Evolutionary conservation across 2,113 vertebrate genomes (phyloP).

Genomic region (Athene cunicularia): DNA sequence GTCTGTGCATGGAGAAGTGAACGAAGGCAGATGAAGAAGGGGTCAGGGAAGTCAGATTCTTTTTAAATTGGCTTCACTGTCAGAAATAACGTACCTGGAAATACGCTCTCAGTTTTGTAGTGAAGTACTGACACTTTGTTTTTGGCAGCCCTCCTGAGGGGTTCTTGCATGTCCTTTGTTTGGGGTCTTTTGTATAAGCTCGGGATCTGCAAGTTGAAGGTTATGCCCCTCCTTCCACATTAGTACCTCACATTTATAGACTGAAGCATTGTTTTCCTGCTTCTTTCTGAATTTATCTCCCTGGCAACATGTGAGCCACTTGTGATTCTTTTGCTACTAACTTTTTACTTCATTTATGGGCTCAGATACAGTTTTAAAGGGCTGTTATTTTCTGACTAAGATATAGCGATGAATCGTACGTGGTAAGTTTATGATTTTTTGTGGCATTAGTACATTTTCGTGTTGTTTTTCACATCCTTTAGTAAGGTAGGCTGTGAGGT

Average conservation of each 20-base stretch:
- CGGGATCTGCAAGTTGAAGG: background rate
- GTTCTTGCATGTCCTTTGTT: conserved; percentile 9
- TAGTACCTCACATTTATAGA: conserved; percentile 27
- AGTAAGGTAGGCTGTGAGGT: background rate
- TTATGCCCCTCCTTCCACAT: conserved; percentile 23
- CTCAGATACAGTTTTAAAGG: background rate
- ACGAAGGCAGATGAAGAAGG: background rate
- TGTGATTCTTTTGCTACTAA: background rate
- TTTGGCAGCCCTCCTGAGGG: background rate
- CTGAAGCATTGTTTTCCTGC: conserved; percentile 35
- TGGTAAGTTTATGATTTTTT: background rate
- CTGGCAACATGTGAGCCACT: background rate
- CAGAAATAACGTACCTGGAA: background rate
- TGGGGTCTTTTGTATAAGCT: background rate
- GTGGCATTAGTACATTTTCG: background rate
- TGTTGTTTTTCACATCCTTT: background rate
- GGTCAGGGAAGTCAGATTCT: background rate
- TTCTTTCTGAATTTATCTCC: conserved; percentile 51
- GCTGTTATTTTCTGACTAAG: background rate
- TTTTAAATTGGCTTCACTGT: background rate
- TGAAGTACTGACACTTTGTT: background rate
- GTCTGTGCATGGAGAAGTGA: background rate
- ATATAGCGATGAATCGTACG: background rate
- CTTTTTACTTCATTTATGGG: background rate
- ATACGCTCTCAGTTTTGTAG: background rate